Percentiles rank a stretch among this genome's conserved stretches.
Conservation (phyloP, 30 jellyfish, hydroid and myxozoan genomes). For the Turritopsis rubra region DNA sequence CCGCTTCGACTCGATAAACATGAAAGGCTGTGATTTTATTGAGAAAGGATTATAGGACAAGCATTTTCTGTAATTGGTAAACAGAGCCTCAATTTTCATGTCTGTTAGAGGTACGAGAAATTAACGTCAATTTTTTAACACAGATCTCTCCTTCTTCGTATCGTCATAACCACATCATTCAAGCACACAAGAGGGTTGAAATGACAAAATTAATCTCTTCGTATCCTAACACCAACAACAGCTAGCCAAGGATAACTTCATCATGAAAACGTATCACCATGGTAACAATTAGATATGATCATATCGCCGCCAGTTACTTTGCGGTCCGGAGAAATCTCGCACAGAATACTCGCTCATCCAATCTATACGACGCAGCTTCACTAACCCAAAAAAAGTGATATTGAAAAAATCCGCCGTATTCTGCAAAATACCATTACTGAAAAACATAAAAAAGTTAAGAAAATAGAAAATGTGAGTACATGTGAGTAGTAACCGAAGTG, state of each 20-base stretch:
- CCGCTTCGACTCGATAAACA: too few relatives aligned
- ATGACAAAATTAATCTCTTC: background rate
- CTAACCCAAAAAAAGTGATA: conserved; percentile 74
- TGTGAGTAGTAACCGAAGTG: too few relatives aligned
- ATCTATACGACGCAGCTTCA: conserved; percentile 51
- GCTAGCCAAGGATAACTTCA: background rate
- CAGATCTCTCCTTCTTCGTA: too few relatives aligned
- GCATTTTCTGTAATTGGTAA: too few relatives aligned
- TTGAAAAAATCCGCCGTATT: conserved; percentile 85
- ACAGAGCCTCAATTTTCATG: too few relatives aligned
- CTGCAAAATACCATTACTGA: conserved; percentile 70
- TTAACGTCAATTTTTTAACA: too few relatives aligned
- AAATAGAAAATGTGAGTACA: background rate
- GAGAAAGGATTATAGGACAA: too few relatives aligned
- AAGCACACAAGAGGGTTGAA: too few relatives aligned
- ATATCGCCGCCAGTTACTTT: conserved; percentile 32
- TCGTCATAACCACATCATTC: too few relatives aligned
- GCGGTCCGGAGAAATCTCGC: conserved; percentile 26
- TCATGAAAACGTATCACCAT: background rate
- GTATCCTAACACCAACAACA: background rate
- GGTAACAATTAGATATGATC: conserved; percentile 13
- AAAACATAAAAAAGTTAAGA: background rate
- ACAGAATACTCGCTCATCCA: conserved; percentile 75
- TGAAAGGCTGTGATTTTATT: too few relatives aligned
- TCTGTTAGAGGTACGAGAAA: too few relatives aligned